Conservation (phyloP, 2,113 vertebrate species). For the western clawed frog (Xenopus tropicalis) region DNA sequence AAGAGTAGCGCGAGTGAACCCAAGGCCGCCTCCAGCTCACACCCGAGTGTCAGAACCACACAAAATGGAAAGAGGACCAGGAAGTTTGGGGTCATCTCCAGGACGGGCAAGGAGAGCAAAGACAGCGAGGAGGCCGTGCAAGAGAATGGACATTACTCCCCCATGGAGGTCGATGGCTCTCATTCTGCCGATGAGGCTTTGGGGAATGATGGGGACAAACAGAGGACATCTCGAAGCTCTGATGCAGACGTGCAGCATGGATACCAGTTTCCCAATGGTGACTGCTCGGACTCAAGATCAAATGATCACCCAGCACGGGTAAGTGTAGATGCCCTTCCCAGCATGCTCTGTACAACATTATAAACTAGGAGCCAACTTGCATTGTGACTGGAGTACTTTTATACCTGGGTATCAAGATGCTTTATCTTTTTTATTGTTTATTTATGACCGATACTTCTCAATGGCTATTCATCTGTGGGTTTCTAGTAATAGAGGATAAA, state of each 20-base stretch:
- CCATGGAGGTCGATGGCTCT: constrained; percentile 61
- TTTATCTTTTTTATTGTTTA: too few relatives aligned
- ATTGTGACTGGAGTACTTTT: too few relatives aligned
- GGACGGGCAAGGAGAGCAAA: constrained; percentile 64
- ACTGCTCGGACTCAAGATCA: constrained; percentile 61
- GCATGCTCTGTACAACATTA: not conserved
- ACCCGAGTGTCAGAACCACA: constrained; percentile 51
- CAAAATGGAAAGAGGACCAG: constrained; percentile 81
- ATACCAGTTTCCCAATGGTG: constrained; percentile 62
- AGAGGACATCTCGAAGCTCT: constrained; percentile 47
- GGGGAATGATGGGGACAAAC: constrained; percentile 48
- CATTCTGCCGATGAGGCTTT: constrained; percentile 48
- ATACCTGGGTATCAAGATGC: not conserved
- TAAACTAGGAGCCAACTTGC: too few relatives aligned
- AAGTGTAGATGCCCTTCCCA: constrained; percentile 42
- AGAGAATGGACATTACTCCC: constrained; percentile 58
- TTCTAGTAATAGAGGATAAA: too few relatives aligned
- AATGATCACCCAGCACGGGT: constrained; percentile 73
- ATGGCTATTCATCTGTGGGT: too few relatives aligned
- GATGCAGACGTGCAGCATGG: constrained; percentile 53
- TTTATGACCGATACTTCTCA: too few relatives aligned
- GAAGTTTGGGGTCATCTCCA: constrained; percentile 91
- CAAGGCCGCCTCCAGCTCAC: constrained; percentile 56
- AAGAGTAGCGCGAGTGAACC: constrained; percentile 60
- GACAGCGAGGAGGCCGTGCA: constrained; percentile 48